Conservation (phyloP, 2,797 vertebrate genomes). For the Coreius guichenoti region DNA sequence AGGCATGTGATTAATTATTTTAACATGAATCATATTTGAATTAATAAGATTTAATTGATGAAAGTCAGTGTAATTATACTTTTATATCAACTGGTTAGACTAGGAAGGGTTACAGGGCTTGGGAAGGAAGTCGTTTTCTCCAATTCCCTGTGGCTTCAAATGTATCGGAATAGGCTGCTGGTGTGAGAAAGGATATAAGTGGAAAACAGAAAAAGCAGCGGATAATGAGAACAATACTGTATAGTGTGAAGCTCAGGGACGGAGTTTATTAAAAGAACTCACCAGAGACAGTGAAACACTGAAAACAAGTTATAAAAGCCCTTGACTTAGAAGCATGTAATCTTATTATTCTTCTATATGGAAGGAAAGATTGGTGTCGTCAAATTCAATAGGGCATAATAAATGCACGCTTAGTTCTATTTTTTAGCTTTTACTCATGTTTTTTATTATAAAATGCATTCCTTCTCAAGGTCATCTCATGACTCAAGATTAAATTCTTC, state of each 20-base stretch:
- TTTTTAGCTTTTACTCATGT: background rate
- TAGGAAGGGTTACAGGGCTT: slow-evolving; percentile 52
- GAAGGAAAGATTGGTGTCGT: background rate
- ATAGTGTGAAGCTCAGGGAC: slow-evolving; percentile 62
- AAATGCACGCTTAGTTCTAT: background rate
- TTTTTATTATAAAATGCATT: background rate
- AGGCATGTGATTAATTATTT: background rate
- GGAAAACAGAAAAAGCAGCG: slow-evolving; percentile 71
- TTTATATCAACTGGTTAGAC: background rate
- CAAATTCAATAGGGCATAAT: background rate
- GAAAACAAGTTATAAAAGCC: slow-evolving; percentile 25
- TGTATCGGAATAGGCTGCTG: background rate
- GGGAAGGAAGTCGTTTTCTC: slow-evolving; percentile 63
- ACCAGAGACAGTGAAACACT: slow-evolving; percentile 49
- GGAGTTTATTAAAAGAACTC: slow-evolving; percentile 71
- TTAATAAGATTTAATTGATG: background rate
- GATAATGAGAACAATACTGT: slow-evolving; percentile 62
- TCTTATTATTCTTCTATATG: background rate
- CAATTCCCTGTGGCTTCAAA: slow-evolving; percentile 4
- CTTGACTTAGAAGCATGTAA: background rate
- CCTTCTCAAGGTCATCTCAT: background rate
- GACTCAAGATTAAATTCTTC: background rate
- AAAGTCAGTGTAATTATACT: background rate
- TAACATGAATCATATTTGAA: background rate
- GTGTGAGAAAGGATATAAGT: slow-evolving; percentile 53